These are phyloP conservation scores for Myotis brandtii DNA, from an alignment of 2,113 vertebrate species.

Conservation along the genomic window DNA sequence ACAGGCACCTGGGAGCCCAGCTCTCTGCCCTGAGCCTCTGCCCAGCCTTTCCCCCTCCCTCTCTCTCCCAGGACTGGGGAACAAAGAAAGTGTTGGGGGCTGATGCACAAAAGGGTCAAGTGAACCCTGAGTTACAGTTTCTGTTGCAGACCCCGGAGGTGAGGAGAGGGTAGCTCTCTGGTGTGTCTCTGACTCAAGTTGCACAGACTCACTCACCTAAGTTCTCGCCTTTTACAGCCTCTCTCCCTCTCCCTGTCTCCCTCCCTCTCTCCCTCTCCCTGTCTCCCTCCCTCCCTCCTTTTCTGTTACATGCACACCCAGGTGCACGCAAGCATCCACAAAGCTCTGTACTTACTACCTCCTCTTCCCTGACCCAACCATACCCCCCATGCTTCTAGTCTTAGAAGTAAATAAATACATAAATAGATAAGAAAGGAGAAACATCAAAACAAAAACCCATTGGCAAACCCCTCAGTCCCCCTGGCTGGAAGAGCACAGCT, in stretches of 20 bases:
- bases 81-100: not conserved
- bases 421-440: not conserved
- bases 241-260: not conserved
- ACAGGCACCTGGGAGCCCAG: too few relatives aligned
- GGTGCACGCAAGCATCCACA: not conserved
- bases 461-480: not conserved
- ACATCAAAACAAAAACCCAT: not conserved
- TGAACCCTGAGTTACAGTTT: not conserved
- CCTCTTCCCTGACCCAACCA: not conserved
- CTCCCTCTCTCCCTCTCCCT: too few relatives aligned
- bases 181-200: fast-evolving
- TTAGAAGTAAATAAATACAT: not conserved
- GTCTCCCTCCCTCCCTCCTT: not conserved
- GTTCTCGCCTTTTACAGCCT: not conserved
- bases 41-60: not conserved
- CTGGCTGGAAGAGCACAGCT: not conserved
- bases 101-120: not conserved
- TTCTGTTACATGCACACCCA: not conserved
- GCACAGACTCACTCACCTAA: not conserved
- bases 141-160: not conserved
- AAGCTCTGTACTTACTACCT: not conserved
- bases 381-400: too few relatives aligned
- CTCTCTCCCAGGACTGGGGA: not conserved
- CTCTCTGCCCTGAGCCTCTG: too few relatives aligned
- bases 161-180: not conserved